These are phyloP conservation scores for Furcifer pardalis DNA, from an alignment of 2,797 vertebrate species.

Conservation along the genomic window DNA sequence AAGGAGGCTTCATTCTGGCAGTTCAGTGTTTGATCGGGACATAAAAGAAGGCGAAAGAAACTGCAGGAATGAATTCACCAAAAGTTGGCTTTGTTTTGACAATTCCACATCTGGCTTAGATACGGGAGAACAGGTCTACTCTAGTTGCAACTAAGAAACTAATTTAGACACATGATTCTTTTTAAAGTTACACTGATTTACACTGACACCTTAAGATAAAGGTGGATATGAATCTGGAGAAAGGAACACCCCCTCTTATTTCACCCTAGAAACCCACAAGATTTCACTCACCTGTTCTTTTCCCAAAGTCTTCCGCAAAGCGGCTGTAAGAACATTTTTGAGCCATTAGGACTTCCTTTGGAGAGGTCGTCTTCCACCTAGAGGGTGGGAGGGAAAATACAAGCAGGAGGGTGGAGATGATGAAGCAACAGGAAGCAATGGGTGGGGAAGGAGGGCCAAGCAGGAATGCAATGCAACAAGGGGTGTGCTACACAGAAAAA, in stretches of 20 bases:
- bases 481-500: neutral
- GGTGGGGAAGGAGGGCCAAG: neutral
- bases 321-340: constrained; percentile 67
- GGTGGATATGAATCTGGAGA: neutral
- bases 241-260: too few species aligned
- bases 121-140: too few species aligned
- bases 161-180: too few species aligned
- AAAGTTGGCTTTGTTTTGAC: too few species aligned
- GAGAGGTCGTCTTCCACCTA: constrained; percentile 54
- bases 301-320: constrained; percentile 19
- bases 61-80: too few species aligned
- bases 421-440: constrained; percentile 26
- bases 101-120: too few species aligned
- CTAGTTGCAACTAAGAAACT: too few species aligned
- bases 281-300: constrained; percentile 14
- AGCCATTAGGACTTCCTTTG: constrained; percentile 48
- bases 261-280: neutral
- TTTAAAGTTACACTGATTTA: too few species aligned
- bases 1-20: too few species aligned
- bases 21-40: too few species aligned
- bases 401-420: constrained; percentile 39
- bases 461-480: neutral
- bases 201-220: neutral
- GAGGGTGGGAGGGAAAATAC: constrained; percentile 57
- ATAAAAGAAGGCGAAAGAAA: too few species aligned